phyloP scores from a whole-genome alignment of 2,113 vertebrate genomes.

The Menura novaehollandiae region DNA sequence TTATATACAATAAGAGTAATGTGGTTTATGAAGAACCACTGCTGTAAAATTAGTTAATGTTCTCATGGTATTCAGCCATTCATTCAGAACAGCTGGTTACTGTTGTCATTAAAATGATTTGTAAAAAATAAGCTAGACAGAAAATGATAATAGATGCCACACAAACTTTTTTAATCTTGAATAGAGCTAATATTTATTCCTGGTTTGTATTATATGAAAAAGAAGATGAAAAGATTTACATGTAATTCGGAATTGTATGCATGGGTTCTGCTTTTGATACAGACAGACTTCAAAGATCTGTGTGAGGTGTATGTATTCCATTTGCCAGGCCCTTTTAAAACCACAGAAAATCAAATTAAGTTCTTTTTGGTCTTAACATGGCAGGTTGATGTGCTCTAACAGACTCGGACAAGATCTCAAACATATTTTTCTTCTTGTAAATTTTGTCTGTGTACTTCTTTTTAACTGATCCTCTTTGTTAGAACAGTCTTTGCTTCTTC shows the following conservation, averaged over 20 bases:
- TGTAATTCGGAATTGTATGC: not conserved
- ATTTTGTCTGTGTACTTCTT: not conserved
- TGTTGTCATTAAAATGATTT: not conserved
- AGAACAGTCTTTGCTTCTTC: not conserved
- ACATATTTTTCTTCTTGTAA: not conserved
- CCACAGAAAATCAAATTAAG: not conserved
- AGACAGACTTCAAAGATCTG: not conserved
- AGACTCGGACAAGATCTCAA: not conserved
- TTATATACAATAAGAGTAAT: not conserved
- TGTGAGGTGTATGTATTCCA: not conserved
- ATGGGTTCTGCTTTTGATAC: not conserved
- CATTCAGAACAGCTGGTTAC: not conserved
- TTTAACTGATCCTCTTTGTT: not conserved
- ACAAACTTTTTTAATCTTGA: not conserved
- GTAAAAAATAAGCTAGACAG: not conserved
- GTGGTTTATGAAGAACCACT: not conserved
- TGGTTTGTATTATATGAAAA: not conserved
- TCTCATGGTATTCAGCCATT: not conserved
- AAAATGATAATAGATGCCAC: not conserved
- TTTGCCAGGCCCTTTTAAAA: not conserved
- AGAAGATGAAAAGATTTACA: not conserved
- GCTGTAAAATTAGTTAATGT: not conserved
- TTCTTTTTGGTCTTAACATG: not conserved
- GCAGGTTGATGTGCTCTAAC: not conserved
- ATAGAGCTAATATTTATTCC: not conserved